phyloP scores from a whole-genome alignment of 2,113 vertebrate species.

The Lasiurus cinereus region DNA sequence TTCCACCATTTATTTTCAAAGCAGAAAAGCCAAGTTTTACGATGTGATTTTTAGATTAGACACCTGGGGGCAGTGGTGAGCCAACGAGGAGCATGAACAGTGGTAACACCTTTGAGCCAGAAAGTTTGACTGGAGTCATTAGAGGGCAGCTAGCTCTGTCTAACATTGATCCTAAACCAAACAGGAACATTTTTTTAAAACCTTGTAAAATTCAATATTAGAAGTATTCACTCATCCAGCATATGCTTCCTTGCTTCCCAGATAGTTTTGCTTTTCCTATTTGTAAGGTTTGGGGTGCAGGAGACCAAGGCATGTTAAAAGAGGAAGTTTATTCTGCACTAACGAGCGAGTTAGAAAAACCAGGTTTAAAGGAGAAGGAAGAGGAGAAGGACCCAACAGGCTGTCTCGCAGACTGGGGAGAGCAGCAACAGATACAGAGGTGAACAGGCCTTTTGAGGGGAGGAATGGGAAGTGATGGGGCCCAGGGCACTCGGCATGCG shows the following conservation, averaged over 20 bases:
- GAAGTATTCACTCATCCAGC: not conserved
- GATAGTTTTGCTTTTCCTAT: not conserved
- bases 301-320: too few relatives aligned
- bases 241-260: not conserved
- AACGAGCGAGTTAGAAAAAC: too few relatives aligned
- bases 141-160: not conserved
- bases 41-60: conserved; percentile 35
- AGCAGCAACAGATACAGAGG: too few relatives aligned
- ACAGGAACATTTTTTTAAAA: not conserved
- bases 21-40: not conserved
- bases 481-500: too few relatives aligned
- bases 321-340: too few relatives aligned
- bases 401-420: too few relatives aligned
- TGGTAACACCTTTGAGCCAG: not conserved
- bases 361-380: too few relatives aligned
- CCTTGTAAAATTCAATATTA: not conserved
- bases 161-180: not conserved
- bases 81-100: not conserved
- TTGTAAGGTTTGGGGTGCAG: too few relatives aligned
- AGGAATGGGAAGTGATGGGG: too few relatives aligned
- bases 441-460: too few relatives aligned
- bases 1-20: not conserved
- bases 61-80: conserved; percentile 64
- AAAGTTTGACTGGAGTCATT: not conserved
- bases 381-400: too few relatives aligned